These are phyloP conservation scores for Bellardia pandia DNA, from an alignment of 2,888 invertebrate genomes.

Conservation along the genomic window DNA sequence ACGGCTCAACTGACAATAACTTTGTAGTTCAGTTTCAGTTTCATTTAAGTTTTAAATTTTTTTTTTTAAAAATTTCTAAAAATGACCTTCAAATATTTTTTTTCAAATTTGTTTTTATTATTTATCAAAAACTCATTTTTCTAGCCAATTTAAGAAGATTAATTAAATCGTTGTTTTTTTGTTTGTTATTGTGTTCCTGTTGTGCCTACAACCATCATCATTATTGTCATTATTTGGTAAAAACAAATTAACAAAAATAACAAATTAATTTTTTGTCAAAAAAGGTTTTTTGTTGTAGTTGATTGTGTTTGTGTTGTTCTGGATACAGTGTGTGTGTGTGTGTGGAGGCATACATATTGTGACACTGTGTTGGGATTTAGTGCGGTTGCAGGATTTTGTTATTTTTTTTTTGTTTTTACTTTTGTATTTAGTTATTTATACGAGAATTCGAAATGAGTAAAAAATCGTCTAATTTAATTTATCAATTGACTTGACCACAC, in stretches of 20 bases:
- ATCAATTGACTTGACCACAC: conserved; percentile 53
- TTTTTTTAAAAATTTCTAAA: not conserved
- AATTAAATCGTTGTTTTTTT: conserved; percentile 34
- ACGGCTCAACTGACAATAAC: no score
- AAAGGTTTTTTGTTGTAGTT: not conserved
- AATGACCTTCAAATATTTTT: conserved; percentile 18
- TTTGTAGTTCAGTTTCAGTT: no score
- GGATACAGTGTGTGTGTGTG: not conserved
- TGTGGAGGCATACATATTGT: not conserved
- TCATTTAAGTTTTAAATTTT: not conserved
- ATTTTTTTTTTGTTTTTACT: not conserved
- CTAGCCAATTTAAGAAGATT: conserved; percentile 23
- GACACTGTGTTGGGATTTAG: conserved; percentile 20
- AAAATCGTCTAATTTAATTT: conserved; percentile 65
- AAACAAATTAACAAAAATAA: conserved; percentile 53
- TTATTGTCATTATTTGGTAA: conserved; percentile 34
- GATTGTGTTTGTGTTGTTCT: not conserved
- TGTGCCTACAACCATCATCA: conserved; percentile 8
- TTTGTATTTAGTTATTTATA: conserved; percentile 20
- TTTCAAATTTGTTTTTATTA: not conserved
- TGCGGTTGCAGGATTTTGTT: conserved; percentile 1
- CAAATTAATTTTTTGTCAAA: conserved; percentile 61
- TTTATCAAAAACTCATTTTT: conserved; percentile 5
- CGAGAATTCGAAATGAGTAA: conserved; percentile 29
- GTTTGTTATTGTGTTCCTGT: not conserved